Conservation (phyloP, 2,888 invertebrate species). For the Ophion ventricosus region DNA sequence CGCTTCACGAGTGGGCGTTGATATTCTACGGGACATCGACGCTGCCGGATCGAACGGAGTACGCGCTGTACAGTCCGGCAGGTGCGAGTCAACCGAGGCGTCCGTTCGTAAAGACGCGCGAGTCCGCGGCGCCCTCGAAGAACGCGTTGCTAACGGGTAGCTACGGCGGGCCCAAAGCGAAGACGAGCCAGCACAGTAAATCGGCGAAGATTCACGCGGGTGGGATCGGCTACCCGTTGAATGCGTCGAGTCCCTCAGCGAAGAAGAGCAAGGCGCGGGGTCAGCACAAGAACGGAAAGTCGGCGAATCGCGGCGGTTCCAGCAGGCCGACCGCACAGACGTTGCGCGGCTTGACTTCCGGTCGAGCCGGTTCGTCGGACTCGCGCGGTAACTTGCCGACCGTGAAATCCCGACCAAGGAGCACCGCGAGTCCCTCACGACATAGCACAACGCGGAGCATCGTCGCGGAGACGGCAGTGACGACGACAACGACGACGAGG, state of each 20-base stretch:
- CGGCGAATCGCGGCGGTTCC: slow-evolving; percentile 81
- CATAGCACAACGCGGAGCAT: slow-evolving; percentile 66
- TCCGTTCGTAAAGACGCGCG: slow-evolving; percentile 77
- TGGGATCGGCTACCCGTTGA: slow-evolving; percentile 71
- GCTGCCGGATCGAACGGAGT: slow-evolving; percentile 82
- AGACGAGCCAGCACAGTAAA: slow-evolving; percentile 86
- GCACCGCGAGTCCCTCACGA: slow-evolving; percentile 72
- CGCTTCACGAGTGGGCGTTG: slow-evolving; percentile 96
- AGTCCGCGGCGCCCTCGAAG: slow-evolving; percentile 74
- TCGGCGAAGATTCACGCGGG: slow-evolving; percentile 76
- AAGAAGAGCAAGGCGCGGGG: slow-evolving; percentile 78
- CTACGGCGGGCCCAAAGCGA: slow-evolving; percentile 73
- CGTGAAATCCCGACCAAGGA: slow-evolving; percentile 74
- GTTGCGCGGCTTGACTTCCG: slow-evolving; percentile 84
- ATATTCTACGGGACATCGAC: slow-evolving; percentile 94
- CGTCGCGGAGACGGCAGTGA: slow-evolving; percentile 42
- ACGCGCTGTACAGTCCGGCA: slow-evolving; percentile 77
- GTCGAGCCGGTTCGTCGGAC: slow-evolving; percentile 69
- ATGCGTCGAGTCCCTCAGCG: slow-evolving; percentile 71
- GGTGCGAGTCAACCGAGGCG: slow-evolving; percentile 74
- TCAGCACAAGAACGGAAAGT: slow-evolving; percentile 80
- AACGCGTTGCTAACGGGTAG: slow-evolving; percentile 70
- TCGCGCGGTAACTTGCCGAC: slow-evolving; percentile 50
- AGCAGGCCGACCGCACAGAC: slow-evolving; percentile 85
- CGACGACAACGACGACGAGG: slow-evolving; percentile 55